Percentiles rank a stretch among this genome's conserved stretches.
Evolutionary conservation across 2,113 vertebrate genomes (phyloP).

Genomic region (Mixornis gularis): DNA sequence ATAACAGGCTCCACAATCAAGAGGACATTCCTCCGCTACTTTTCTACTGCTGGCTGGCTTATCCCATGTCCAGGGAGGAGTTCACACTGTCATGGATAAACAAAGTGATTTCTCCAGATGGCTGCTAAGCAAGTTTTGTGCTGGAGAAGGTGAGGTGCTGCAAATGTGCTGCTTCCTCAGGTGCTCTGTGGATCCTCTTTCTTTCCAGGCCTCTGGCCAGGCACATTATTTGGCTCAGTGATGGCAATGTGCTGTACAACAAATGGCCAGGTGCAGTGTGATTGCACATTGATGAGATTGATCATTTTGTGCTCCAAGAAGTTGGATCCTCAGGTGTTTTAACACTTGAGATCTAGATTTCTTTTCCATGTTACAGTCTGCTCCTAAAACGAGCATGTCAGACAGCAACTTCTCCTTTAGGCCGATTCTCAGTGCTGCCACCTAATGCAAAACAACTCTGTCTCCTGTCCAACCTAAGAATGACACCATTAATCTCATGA

Average conservation of each 20-base stretch:
- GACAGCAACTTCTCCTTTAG: background rate
- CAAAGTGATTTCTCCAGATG: background rate
- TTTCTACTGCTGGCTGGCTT: background rate
- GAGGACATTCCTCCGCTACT: accelerated
- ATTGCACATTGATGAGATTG: background rate
- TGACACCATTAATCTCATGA: background rate
- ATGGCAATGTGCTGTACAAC: background rate
- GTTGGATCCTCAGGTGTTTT: background rate
- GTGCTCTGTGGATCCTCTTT: background rate
- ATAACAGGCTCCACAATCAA: background rate
- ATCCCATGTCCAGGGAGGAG: background rate
- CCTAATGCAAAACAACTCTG: background rate
- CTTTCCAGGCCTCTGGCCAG: background rate
- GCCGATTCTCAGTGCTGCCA: background rate
- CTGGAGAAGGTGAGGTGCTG: background rate
- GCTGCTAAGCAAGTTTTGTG: background rate
- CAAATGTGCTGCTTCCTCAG: background rate
- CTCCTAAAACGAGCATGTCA: background rate
- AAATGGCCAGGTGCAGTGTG: no score
- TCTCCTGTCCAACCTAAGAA: background rate
- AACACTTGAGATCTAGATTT: background rate
- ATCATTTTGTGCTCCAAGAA: background rate
- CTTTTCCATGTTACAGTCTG: background rate
- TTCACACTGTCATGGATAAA: background rate
- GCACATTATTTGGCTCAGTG: background rate